Conservation (phyloP, 2,888 invertebrate species). For the Saturnia japonica region DNA sequence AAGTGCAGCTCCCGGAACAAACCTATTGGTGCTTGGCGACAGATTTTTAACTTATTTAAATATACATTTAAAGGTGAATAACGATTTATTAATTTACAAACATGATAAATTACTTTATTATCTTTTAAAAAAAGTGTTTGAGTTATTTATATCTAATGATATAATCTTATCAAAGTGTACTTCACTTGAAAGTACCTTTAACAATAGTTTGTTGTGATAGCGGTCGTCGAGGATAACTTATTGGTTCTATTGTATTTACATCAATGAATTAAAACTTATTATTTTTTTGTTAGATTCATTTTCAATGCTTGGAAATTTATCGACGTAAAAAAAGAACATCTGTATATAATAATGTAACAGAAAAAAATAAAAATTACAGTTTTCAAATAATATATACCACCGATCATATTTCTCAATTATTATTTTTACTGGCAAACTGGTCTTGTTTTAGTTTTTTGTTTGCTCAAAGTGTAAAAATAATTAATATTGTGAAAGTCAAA, state of each 20-base stretch:
- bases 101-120: slow-evolving; percentile 13
- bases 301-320: not conserved
- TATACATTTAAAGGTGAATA: not conserved
- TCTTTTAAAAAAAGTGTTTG: slow-evolving; percentile 13
- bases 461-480: no score
- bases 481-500: no score
- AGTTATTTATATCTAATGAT: slow-evolving; percentile 7
- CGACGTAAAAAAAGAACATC: not conserved
- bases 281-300: not conserved
- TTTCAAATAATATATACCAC: no score
- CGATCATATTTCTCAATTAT: no score
- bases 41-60: no score
- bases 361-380: no score
- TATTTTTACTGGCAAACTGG: no score
- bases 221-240: not conserved
- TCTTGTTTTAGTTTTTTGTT: no score
- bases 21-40: no score
- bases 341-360: no score
- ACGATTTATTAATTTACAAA: not conserved
- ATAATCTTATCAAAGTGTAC: not conserved
- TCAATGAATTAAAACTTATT: not conserved
- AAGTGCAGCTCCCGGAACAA: no score
- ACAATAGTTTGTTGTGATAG: not conserved
- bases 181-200: not conserved
- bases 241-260: not conserved